A percentile compares a stretch with the other conserved stretches of the same genome.
phyloP scores from a whole-genome alignment of 2,113 vertebrate species.

The Eretmochelys imbricata region DNA sequence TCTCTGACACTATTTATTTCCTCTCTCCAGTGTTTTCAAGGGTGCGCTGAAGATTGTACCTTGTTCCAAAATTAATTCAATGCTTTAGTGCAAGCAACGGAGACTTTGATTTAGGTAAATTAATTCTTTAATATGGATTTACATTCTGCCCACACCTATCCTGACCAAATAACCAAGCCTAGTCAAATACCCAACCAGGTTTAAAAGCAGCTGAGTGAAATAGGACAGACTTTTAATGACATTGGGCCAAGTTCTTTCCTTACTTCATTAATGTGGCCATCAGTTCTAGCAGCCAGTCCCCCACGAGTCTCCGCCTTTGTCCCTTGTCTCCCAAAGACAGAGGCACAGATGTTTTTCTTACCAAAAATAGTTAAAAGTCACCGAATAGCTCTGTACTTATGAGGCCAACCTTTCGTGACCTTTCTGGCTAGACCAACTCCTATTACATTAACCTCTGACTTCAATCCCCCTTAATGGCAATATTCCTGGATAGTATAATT shows the following conservation, averaged over 20 bases:
- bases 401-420: constrained; percentile 73
- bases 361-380: constrained; percentile 80
- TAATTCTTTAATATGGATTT: background rate
- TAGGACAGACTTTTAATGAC: background rate
- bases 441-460: constrained; percentile 86
- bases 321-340: constrained; percentile 67
- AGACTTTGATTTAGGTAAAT: background rate
- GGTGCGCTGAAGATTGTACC: background rate
- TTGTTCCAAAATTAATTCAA: accelerated
- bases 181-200: background rate
- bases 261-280: background rate
- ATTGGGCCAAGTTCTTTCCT: background rate
- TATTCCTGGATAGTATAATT: constrained; percentile 73
- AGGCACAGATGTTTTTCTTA: constrained; percentile 76
- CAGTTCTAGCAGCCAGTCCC: constrained; percentile 60
- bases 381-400: constrained; percentile 67
- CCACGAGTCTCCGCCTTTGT: constrained; percentile 64
- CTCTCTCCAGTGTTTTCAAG: background rate
- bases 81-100: background rate
- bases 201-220: constrained; percentile 17
- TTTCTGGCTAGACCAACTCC: constrained; percentile 80
- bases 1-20: background rate
- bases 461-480: constrained; percentile 73
- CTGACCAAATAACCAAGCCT: background rate
- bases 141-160: background rate